A percentile compares a stretch with the other conserved stretches of the same genome.
Conservation (phyloP, 2,888 invertebrate genomes). For the Lepidocyrtoides sp. region DNA sequence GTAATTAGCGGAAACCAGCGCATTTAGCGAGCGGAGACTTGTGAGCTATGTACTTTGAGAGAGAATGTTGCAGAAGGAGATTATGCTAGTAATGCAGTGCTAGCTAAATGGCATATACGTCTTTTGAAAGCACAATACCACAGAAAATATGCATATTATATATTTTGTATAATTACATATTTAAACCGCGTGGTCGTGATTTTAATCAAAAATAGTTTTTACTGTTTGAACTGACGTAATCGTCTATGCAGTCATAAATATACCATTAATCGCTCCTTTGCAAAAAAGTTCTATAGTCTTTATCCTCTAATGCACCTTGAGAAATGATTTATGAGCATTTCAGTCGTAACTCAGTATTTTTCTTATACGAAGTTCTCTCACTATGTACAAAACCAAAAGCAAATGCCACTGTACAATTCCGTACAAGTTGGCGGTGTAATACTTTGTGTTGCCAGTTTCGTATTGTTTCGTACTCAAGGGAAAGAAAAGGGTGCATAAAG, state of each 20-base stretch:
- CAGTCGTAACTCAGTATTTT: neutral
- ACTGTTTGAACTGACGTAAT: neutral
- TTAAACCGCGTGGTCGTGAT: neutral
- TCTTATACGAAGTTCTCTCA: too few relatives aligned
- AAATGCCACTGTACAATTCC: neutral
- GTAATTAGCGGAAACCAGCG: too few relatives aligned
- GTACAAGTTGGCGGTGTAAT: neutral
- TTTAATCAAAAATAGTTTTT: neutral
- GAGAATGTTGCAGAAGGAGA: too few relatives aligned
- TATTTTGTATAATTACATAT: neutral
- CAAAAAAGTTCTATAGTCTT: neutral
- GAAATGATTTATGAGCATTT: neutral
- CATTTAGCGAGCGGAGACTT: too few relatives aligned
- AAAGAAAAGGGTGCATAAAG: neutral
- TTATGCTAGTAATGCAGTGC: neutral
- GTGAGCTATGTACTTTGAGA: too few relatives aligned
- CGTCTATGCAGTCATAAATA: neutral
- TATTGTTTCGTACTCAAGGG: neutral
- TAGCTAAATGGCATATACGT: neutral
- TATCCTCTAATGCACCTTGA: neutral
- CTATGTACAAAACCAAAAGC: neutral
- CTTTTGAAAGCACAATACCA: too few relatives aligned
- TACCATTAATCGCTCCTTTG: slow-evolving; percentile 2
- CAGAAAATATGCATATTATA: too few relatives aligned
- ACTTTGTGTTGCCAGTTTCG: too few relatives aligned